A percentile compares a stretch with the other conserved stretches of the same genome.
Conservation (phyloP, 2,888 invertebrate species). For the Tiliacea citrago region DNA sequence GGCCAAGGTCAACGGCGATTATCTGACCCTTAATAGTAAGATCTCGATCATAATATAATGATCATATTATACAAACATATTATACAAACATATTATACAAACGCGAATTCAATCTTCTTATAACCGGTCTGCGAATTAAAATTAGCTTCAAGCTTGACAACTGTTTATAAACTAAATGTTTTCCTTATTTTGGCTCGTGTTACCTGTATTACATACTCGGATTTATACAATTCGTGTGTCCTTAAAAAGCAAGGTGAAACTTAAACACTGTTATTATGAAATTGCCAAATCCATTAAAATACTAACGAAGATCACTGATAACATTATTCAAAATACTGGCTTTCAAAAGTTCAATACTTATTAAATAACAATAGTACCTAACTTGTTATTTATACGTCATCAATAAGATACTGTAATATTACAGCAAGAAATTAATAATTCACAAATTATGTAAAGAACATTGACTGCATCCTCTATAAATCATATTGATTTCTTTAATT, state of each 20-base stretch:
- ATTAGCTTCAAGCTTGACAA: neutral
- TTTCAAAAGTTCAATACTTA: constrained; percentile 13
- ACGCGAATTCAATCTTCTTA: neutral
- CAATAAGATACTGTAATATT: neutral
- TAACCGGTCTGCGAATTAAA: neutral
- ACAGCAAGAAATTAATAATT: constrained; percentile 13
- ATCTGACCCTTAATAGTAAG: too few relatives aligned
- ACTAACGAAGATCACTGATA: constrained; percentile 18
- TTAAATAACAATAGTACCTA: constrained; percentile 2
- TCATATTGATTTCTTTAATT: constrained; percentile 25
- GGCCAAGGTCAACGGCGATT: too few relatives aligned
- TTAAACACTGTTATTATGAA: constrained; percentile 9
- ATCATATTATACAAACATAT: too few relatives aligned
- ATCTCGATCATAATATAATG: too few relatives aligned
- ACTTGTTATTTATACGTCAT: constrained; percentile 25
- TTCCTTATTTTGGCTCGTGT: neutral
- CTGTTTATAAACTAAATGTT: neutral
- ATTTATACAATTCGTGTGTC: neutral
- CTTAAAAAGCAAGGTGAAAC: constrained; percentile 8
- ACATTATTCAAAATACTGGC: constrained; percentile 15
- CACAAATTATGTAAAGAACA: constrained; percentile 32
- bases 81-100: neutral
- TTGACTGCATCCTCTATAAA: constrained; percentile 16
- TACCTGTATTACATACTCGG: neutral
- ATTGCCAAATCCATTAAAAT: constrained; percentile 11